Conservation (phyloP, 2,113 vertebrate genomes). For the Pithys albifrons region DNA sequence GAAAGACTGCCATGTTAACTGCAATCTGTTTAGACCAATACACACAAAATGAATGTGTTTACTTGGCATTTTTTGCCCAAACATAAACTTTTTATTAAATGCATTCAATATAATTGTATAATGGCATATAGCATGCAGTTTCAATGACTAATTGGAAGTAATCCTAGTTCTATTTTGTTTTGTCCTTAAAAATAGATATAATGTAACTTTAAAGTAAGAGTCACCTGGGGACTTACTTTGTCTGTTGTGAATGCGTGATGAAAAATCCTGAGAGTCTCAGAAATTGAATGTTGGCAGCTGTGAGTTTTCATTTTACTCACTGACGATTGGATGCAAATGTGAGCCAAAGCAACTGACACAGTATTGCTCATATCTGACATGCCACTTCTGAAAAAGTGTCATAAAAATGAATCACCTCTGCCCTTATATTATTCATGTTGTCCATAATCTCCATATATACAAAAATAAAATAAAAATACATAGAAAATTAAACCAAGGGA, state of each 20-base stretch:
- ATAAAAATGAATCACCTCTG: slow-evolving; percentile 37
- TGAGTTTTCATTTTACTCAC: slow-evolving; percentile 15
- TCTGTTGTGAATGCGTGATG: not conserved
- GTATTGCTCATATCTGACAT: not conserved
- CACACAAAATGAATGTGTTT: slow-evolving; percentile 7
- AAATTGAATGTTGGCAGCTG: slow-evolving; percentile 9
- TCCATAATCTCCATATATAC: not conserved
- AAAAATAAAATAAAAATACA: slow-evolving; percentile 8
- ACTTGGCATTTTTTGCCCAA: not conserved
- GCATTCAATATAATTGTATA: not conserved
- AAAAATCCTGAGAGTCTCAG: not conserved
- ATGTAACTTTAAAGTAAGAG: slow-evolving; percentile 4
- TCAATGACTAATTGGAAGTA: not conserved
- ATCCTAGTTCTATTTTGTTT: not conserved
- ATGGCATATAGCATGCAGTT: not conserved
- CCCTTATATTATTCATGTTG: not conserved
- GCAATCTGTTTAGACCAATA: not conserved
- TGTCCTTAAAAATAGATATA: not conserved
- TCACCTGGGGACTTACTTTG: not conserved
- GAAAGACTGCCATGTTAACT: not conserved
- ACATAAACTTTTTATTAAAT: slow-evolving; percentile 17
- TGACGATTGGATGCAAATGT: not conserved
- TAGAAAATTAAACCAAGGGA: not conserved
- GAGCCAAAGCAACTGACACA: not conserved
- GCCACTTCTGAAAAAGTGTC: not conserved